A percentile compares a stretch with the other conserved stretches of the same genome.
Evolutionary conservation across 2,113 vertebrate species (phyloP).

Genomic region (Pygoscelis antarcticus): DNA sequence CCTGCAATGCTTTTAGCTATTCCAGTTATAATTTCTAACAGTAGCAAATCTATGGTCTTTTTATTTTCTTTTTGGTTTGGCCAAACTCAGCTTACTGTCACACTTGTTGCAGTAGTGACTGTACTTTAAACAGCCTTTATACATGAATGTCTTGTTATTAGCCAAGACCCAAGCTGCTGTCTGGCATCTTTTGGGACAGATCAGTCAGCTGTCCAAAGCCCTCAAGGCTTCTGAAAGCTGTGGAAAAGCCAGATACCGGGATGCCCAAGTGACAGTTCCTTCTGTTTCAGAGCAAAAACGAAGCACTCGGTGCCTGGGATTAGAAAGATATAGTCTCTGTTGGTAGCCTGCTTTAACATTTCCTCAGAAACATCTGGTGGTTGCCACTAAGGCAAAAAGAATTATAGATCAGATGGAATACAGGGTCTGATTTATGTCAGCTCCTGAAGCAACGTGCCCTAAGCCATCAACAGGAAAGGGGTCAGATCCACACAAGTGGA

Average conservation of each 20-base stretch:
- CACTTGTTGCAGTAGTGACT: not conserved
- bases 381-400: not conserved
- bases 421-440: not conserved
- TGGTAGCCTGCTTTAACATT: not conserved
- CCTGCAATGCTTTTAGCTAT: not conserved
- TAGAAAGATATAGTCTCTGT: not conserved
- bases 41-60: not conserved
- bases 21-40: constrained; percentile 27
- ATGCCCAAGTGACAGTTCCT: not conserved
- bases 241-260: not conserved
- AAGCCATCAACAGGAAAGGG: not conserved
- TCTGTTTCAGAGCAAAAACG: not conserved
- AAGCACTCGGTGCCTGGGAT: not conserved
- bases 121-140: not conserved
- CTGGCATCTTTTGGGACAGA: not conserved
- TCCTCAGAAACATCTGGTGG: not conserved
- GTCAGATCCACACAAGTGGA: not conserved
- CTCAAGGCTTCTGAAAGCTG: not conserved
- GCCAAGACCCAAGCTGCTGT: not conserved
- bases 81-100: not conserved
- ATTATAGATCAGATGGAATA: not conserved
- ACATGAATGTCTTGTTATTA: not conserved
- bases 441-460: not conserved
- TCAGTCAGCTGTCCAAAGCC: not conserved
- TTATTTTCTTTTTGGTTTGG: not conserved